These are phyloP conservation scores for Limonius californicus DNA, from an alignment of 1,140 invertebrate genomes.

Conservation along the genomic window DNA sequence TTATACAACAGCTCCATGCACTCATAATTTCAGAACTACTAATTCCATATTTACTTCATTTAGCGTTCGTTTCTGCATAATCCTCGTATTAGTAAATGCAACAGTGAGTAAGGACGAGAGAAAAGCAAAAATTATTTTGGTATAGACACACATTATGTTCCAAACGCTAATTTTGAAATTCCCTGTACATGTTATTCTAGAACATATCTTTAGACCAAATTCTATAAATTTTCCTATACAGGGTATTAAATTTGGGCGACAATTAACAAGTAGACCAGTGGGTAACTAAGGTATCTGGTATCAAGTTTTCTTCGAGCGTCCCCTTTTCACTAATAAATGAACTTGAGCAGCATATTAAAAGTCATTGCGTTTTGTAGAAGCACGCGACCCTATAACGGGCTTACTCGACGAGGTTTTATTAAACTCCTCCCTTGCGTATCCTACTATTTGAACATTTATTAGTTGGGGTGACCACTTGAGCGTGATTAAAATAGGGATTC, in stretches of 20 bases:
- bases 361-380: conserved; percentile 31
- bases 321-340: conserved; percentile 7
- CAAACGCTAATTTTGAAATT: too few relatives aligned
- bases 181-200: too few relatives aligned
- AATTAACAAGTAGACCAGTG: not conserved
- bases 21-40: too few relatives aligned
- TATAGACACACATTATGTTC: too few relatives aligned
- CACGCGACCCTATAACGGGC: conserved; percentile 21
- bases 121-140: too few relatives aligned
- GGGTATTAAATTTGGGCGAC: not conserved
- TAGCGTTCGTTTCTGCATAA: too few relatives aligned
- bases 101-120: too few relatives aligned
- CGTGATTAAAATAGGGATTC: conserved; percentile 38
- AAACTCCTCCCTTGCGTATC: conserved; percentile 35
- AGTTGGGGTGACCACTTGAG: conserved; percentile 42
- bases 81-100: too few relatives aligned
- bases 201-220: too few relatives aligned
- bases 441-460: conserved; percentile 44
- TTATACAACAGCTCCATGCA: too few relatives aligned
- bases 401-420: conserved; percentile 25
- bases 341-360: conserved; percentile 30
- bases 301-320: not conserved
- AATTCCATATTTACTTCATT: too few relatives aligned
- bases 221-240: not conserved
- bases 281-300: too few relatives aligned